A percentile compares a stretch with the other conserved stretches of the same genome.
These are phyloP conservation scores for Phaedon cochleariae DNA, from an alignment of 2,888 invertebrate genomes.

Conservation along the genomic window DNA sequence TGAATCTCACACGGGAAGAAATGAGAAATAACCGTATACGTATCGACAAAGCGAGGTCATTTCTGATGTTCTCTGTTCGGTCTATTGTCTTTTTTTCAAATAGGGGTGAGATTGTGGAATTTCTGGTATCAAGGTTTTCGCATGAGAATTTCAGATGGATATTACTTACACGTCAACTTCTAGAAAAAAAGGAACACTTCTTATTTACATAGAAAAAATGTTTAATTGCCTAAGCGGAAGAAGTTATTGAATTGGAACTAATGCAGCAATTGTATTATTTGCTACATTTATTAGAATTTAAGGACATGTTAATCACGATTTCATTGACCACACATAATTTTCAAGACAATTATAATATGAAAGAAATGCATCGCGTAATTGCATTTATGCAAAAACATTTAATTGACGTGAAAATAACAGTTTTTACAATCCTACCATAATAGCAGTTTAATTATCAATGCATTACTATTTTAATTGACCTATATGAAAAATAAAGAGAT, in stretches of 20 bases:
- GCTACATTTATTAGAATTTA: neutral
- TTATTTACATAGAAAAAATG: no score
- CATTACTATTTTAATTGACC: no score
- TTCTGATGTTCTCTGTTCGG: neutral
- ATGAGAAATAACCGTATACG: neutral
- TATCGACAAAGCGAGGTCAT: neutral
- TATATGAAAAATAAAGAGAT: no score
- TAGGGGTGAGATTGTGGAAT: neutral
- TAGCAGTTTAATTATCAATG: no score
- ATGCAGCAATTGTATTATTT: neutral
- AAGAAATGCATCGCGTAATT: no score
- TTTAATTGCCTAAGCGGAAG: no score
- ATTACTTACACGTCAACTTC: no score
- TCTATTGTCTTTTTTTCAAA: neutral
- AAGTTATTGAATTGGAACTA: neutral
- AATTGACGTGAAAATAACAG: no score
- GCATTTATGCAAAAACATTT: no score
- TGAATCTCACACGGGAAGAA: conserved; percentile 18
- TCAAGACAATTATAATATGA: neutral
- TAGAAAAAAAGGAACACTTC: no score
- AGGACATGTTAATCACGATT: conserved; percentile 1
- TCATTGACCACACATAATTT: neutral
- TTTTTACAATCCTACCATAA: no score
- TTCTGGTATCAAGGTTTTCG: neutral
- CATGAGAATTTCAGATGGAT: neutral